Base-by-base conservation (phyloP, 1,140 invertebrate genomes). In the Aphis craccivora region DNA sequence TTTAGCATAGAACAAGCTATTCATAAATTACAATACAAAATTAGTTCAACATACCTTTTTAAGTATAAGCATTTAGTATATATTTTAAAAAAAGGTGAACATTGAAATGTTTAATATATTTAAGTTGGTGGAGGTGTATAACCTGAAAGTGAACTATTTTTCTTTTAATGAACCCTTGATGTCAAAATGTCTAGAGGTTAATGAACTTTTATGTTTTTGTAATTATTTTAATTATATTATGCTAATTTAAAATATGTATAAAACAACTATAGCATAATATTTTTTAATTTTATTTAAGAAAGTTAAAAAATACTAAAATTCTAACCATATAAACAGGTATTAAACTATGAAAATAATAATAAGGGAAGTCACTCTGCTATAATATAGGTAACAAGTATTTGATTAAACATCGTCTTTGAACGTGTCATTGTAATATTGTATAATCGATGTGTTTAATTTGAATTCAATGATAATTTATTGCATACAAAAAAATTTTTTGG, bases 161-260 rank as follows among this genome's bases (percentile, higher is more conserved):
- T 89, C 48, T 37, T 37, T 22, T 22, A 25, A 5, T n/a, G 43
- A 89, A 88, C n/a, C 45, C 30, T 88, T 37, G 45, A 48, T 35
- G 8, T n/a, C 5, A 45, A 87, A 88, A 48, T 48, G 25, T 35
- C 30, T 7, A 88, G 18, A 25, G 86, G 45, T 45, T 51, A 88
- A 88, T 35, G 86, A 88, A 88, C 86, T 48, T 48, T n/a, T 22
- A 51, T 89, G n/a, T 53, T 89, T 89, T 53, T 88, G 9, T 88
- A 35, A 51, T 53, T 14, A 88, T 20, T 35, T 35, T 88, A 88
- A 88, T 88, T 88, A 88, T 35, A 35, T 88, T 88, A 51, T 35
- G n/a, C 30, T 88, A 88, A 45, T 87, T 87, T 89, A 0, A 37
- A 8, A 48, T n/a, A 35, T 18, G 14, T 25, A 87, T 87, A 48